Percentiles rank a stretch among this genome's conserved stretches.
Conservation (phyloP, 2,888 invertebrate genomes). For the Zeuzera pyrina region DNA sequence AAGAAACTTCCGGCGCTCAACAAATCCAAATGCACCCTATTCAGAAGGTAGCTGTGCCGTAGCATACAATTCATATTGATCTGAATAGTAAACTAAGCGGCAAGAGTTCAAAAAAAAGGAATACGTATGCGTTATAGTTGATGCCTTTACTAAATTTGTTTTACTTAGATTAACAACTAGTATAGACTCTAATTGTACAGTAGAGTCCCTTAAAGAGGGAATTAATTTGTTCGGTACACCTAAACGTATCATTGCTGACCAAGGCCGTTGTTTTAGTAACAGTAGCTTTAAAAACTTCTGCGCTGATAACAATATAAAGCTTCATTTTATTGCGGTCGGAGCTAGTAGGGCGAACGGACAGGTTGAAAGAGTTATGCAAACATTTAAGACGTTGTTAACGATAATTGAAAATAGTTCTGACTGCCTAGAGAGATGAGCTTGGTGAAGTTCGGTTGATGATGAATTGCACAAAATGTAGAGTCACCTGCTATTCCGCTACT, state of each 20-base stretch:
- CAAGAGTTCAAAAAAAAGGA: background rate
- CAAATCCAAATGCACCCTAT: background rate
- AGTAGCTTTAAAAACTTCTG: slow-evolving; percentile 3
- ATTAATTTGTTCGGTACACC: background rate
- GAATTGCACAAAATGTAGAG: slow-evolving; percentile 3
- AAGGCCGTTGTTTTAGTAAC: background rate
- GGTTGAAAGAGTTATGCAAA: background rate
- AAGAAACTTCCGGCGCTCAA: background rate
- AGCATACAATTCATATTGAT: background rate
- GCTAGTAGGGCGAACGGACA: too few relatives aligned
- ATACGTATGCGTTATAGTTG: background rate
- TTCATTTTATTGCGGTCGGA: too few relatives aligned
- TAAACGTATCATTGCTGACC: background rate
- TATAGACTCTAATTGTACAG: background rate
- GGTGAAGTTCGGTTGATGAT: slow-evolving; percentile 2
- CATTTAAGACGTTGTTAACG: slow-evolving; percentile 1
- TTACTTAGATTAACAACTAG: background rate
- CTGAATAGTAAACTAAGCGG: background rate
- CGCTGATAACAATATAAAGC: background rate
- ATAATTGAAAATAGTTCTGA: slow-evolving; percentile 2
- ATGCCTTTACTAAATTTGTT: background rate
- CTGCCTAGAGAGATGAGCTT: slow-evolving; percentile 2
- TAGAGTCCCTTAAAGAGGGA: background rate
- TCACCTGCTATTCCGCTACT: slow-evolving; percentile 1
- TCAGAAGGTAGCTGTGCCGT: background rate